Evolutionary conservation across 2,888 invertebrate genomes (phyloP), one percentile per base, ranked within the genome.

Genomic region (Coelogynopora nodosa): DNA sequence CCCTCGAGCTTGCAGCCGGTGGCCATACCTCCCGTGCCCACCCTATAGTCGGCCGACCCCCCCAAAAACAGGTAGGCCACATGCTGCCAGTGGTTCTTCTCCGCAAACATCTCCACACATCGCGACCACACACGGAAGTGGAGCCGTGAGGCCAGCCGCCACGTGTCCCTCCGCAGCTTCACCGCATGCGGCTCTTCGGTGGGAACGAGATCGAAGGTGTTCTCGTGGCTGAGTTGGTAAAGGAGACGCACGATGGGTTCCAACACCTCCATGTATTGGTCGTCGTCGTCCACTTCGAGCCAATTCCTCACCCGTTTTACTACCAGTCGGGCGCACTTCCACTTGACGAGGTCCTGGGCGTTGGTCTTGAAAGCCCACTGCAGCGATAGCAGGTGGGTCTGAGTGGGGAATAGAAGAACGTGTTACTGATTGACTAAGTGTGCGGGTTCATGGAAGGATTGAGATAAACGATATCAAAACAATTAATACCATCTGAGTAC

Each of bases 21-120:
- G 74, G 74, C 74, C 74, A 74, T 23, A 5, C 74, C 74, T 13
- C 74, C 27, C 74, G 5, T 10, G 23, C 74, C 74, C 5, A 74
- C 74, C 2, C 23, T 5, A 23, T 13, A 13, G 23, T 26, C 23
- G 23, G 5, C 10, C 2, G 27, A 13, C 5, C 74, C 74, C 2
- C 74, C 74, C 74, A 74, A 74, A 74, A 74, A 74, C 5, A 74
- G 74, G 23, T 74, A 74, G 23, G 74, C 74, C 2, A 74, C 74
- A 74, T 74, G 74, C 2, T 5, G 5, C 74, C 74, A 74, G 2
- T 74, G 18, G 23, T 5, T 74, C 74, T 74, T 74, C 2, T 26
- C 74, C 5, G 23, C 74, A 74, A 74, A 74, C 18, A 74, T 2
- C 27, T 74, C 10, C 2, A 74, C 23, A 74, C 74, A 74, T 5